Percentiles rank a stretch among this genome's conserved stretches.
Evolutionary conservation across 2,888 invertebrate genomes (phyloP).

Genomic region (Hirtodrosophila cameraria): DNA sequence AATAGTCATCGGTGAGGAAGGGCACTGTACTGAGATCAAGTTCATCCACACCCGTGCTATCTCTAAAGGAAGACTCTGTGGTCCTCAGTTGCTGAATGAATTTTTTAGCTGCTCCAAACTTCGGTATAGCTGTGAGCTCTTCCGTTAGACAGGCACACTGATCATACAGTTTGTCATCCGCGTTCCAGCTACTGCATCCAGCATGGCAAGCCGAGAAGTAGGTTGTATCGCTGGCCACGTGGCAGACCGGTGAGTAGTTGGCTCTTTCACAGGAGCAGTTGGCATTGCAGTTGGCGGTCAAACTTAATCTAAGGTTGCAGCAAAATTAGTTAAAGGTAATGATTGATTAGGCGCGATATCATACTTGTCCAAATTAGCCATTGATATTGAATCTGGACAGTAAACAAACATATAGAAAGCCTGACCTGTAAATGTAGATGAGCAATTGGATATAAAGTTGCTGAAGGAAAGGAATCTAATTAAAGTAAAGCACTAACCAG

Average conservation of each 20-base stretch:
- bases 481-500: slow-evolving; percentile 17
- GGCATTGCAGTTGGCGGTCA: slow-evolving; percentile 86
- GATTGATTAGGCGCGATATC: too few species aligned
- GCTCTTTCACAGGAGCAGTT: slow-evolving; percentile 86
- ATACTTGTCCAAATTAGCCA: slow-evolving; percentile 59
- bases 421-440: slow-evolving; percentile 83
- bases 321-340: background rate
- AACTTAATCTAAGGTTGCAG: slow-evolving; percentile 84
- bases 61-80: slow-evolving; percentile 10
- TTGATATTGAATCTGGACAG: slow-evolving; percentile 83
- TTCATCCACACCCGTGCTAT: slow-evolving; percentile 12
- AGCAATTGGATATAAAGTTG: too few species aligned
- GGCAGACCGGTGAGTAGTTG: slow-evolving; percentile 88
- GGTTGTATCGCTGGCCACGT: slow-evolving; percentile 85
- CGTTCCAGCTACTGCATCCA: slow-evolving; percentile 86
- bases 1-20: slow-evolving; percentile 41
- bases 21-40: slow-evolving; percentile 20
- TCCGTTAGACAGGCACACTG: slow-evolving; percentile 49
- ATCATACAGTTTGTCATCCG: slow-evolving; percentile 54
- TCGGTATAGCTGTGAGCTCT: slow-evolving; percentile 9
- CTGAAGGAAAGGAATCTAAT: too few species aligned
- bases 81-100: slow-evolving; percentile 11
- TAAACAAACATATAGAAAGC: slow-evolving; percentile 86
- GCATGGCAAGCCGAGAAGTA: slow-evolving; percentile 91
- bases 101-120: slow-evolving; percentile 16